Evolutionary conservation across 2,113 vertebrate genomes (phyloP).

Genomic region (Lota lota): DNA sequence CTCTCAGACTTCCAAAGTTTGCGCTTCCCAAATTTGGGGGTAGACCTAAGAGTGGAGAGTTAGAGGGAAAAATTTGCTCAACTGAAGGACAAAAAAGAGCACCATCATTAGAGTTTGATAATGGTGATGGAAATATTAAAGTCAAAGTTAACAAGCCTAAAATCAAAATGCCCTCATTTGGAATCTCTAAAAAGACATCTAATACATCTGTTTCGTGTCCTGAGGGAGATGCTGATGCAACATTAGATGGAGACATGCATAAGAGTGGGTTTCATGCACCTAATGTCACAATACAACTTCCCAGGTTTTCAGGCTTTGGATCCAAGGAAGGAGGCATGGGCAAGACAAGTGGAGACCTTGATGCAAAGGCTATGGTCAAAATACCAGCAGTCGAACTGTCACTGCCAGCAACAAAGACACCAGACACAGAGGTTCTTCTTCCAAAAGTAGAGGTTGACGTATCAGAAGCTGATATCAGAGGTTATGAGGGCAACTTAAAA

Average conservation of each 20-base stretch:
- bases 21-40: slow-evolving; percentile 75
- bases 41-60: slow-evolving; percentile 61
- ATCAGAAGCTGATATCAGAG: slow-evolving; percentile 60
- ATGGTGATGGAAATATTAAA: slow-evolving; percentile 54
- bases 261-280: slow-evolving; percentile 57
- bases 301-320: slow-evolving; percentile 69
- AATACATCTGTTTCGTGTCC: slow-evolving; percentile 48
- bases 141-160: slow-evolving; percentile 72
- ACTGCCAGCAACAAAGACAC: slow-evolving; percentile 51
- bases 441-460: slow-evolving; percentile 64
- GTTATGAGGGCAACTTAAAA: slow-evolving; percentile 71
- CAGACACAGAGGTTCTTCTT: slow-evolving; percentile 52
- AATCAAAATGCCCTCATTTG: slow-evolving; percentile 78
- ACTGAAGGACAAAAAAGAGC: slow-evolving; percentile 47
- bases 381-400: slow-evolving; percentile 76
- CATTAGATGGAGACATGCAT: slow-evolving; percentile 39
- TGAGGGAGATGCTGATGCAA: slow-evolving; percentile 46
- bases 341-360: slow-evolving; percentile 34
- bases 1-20: slow-evolving; percentile 73
- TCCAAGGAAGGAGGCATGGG: slow-evolving; percentile 51
- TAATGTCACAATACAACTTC: slow-evolving; percentile 58
- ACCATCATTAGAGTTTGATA: slow-evolving; percentile 60
- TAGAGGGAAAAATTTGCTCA: slow-evolving; percentile 46
- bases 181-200: slow-evolving; percentile 65
- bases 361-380: slow-evolving; percentile 62